Base-by-base conservation (phyloP, 1,140 invertebrate genomes). In the Centruroides vittatus region DNA sequence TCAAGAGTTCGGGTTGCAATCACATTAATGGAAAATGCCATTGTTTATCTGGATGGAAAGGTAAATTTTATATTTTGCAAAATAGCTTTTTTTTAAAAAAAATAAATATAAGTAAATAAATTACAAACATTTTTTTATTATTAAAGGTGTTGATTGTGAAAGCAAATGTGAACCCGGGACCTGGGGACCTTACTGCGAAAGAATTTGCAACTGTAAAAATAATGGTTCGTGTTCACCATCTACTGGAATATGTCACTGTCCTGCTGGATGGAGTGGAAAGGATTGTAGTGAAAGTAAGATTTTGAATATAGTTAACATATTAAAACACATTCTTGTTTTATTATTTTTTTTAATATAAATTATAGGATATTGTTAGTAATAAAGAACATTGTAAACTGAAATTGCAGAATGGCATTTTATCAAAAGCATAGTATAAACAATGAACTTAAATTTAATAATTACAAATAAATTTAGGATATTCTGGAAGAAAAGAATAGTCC, bases 191-290 rank as follows among this genome's bases (percentile, higher is more conserved):
- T 7, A 3, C 0, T 62, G 61, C 23, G 36, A 47, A n/a, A 46
- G 47, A 7, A 54, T 47, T 3, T 62, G 61, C 47, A 3, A 10
- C 6, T 62, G 61, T 49, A 10, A 11, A 41, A 36, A 58, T 5
- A 49, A 47, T n/a, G 12, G 55, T 12, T 34, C 77, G 10, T 98
- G 94, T 73, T 82, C 88, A 72, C 82, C 84, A n/a, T 77, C 79
- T 41, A 84, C 77, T 34, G 91, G 92, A 3, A 74, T 80, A 64
- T 94, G 91, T 71, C 78, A 79, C 61, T 95, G 91, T 23, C n/a
- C 50, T 35, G 51, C 53, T 5, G 95, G 95, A 5, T 95, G 88
- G 87, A 83, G 82, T 68, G 89, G 89, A 12, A 76, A 79, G 35
- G 78, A 81, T 47, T 96, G 93, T 70, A 75, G 77, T 4, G 48